Conservation (phyloP, 2,888 invertebrate species). For the Melikaiella ostensackeni region DNA sequence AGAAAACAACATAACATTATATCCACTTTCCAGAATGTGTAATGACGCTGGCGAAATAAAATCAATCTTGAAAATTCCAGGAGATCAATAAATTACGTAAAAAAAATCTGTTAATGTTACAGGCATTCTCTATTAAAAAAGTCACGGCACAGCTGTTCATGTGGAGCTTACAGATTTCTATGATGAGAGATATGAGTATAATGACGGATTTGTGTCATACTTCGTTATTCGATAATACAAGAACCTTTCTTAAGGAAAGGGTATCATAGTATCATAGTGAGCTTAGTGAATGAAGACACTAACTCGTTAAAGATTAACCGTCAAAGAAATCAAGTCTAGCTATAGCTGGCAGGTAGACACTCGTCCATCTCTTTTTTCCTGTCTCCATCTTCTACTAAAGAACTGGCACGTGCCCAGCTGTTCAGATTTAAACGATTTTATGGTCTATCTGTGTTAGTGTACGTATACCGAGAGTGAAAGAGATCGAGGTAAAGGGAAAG, state of each 20-base stretch:
- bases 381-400: slow-evolving; percentile 43
- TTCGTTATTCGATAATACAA: neutral
- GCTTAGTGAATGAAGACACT: neutral
- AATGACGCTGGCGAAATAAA: no score
- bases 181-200: no score
- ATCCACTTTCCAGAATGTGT: no score
- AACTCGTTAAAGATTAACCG: slow-evolving; percentile 44
- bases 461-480: slow-evolving; percentile 17
- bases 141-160: no score
- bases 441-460: neutral
- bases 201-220: no score
- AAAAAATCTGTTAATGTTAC: no score
- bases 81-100: no score
- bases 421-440: slow-evolving; percentile 41
- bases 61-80: no score
- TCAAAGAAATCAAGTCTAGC: slow-evolving; percentile 53
- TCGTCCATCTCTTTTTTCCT: slow-evolving; percentile 34
- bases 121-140: no score
- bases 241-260: no score
- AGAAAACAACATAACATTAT: no score
- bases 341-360: slow-evolving; percentile 44
- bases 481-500: slow-evolving; percentile 1
- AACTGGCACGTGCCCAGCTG: slow-evolving; percentile 59
- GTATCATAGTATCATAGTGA: neutral
- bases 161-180: no score